Evolutionary conservation across 1,140 invertebrate species (phyloP), one percentile per base, ranked within the genome.

Genomic region (Drosophila arizonae): DNA sequence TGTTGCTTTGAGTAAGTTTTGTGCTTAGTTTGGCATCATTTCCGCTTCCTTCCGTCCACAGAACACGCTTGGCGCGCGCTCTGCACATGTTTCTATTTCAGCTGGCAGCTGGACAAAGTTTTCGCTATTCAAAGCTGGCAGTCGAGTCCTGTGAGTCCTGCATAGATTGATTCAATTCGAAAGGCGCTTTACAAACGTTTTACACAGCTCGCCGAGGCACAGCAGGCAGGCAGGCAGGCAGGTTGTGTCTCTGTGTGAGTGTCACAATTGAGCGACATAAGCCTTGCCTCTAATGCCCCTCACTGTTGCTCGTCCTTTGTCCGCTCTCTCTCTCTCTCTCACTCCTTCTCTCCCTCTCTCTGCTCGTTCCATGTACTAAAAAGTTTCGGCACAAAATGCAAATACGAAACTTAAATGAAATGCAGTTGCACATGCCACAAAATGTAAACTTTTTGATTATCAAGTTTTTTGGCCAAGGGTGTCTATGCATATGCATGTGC

Each of bases 381-480:
- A 81, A 61, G 50, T 87, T 79, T 57, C 45, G 30, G 50, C 66
- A 57, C 50, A 55, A 71, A 84, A 80, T 85, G 81, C 77, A 85
- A 80, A 77, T 72, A 77, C 69, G 33, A 75, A 85, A 85, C 81
- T 80, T 85, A 77, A 85, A 81, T 79, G 79, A 87, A 81, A 77
- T 73, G 66, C 81, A 78, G 56, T 43, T 72, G 63, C 54, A 76
- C 68, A 78, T 61, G 50, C 60, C 50, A 54, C 41, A 81, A 78
- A 72, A 72, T 61, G 74, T 66, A 78, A 86, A 86, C 81, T 86
- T 86, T 75, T 86, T 78, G 78, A 76, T 81, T 81, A 87, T 85
- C 68, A 78, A 81, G 61, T 68, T 65, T 58, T 46, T 26, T n/a
- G 11, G 51, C 17, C 43, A 46, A 17, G 43, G 43, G 43, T 45